Conservation (phyloP, 2,113 vertebrate species). For the Gracilinanus agilis region DNA sequence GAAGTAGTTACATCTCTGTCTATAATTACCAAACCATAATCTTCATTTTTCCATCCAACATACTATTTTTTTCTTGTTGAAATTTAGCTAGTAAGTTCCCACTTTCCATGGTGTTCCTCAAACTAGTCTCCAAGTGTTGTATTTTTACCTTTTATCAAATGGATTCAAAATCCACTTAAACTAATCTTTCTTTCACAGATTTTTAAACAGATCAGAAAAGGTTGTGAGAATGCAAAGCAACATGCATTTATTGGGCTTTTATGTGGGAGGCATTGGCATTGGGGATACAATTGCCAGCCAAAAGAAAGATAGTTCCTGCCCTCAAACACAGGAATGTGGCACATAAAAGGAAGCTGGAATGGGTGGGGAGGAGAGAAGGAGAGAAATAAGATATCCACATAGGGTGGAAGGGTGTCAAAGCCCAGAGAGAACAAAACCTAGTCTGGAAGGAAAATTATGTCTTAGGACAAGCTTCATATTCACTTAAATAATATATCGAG, state of each 20-base stretch:
- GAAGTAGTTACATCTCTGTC: no score
- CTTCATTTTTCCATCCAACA: background rate
- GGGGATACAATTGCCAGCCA: background rate
- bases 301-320: background rate
- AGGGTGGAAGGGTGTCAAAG: background rate
- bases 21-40: background rate
- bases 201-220: background rate
- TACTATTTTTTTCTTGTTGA: background rate
- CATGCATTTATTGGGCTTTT: background rate
- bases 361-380: background rate
- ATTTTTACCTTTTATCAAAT: background rate
- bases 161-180: background rate
- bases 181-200: background rate
- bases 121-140: background rate
- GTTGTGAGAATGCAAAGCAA: background rate
- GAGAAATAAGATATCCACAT: background rate
- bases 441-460: background rate
- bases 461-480: background rate
- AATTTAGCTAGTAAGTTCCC: background rate
- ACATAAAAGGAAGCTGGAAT: background rate
- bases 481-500: background rate
- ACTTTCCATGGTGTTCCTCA: background rate
- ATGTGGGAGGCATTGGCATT: background rate
- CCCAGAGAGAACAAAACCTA: background rate
- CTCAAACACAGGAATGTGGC: no score